Conservation (phyloP, 1,140 invertebrate species). For the Neomicropteryx cornuta region DNA sequence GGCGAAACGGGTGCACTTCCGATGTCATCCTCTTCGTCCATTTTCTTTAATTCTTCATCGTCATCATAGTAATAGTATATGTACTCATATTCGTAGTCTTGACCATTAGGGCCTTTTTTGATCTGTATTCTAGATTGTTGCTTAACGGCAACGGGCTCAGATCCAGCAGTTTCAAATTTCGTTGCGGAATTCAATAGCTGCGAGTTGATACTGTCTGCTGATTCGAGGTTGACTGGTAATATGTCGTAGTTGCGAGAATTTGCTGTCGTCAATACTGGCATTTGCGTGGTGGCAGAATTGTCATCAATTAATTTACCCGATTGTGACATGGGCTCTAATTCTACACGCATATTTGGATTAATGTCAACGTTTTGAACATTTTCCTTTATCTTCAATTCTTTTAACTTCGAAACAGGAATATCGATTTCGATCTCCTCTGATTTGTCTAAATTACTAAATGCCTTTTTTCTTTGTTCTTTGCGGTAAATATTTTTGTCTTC, state of each 20-base stretch:
- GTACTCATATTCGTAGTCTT: constrained; percentile 86
- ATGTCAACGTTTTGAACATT: constrained; percentile 3
- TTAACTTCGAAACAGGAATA: constrained; percentile 12
- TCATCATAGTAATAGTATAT: constrained; percentile 86
- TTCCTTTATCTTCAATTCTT: constrained; percentile 12
- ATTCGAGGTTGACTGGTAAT: constrained; percentile 10
- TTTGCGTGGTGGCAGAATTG: constrained; percentile 13
- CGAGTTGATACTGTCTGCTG: constrained; percentile 31
- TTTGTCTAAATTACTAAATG: constrained; percentile 3
- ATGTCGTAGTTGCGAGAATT: constrained; percentile 7
- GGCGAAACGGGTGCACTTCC: constrained; percentile 19
- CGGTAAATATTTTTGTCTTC: constrained; percentile 11
- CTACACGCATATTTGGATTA: constrained; percentile 14
- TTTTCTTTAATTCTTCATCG: constrained; percentile 50
- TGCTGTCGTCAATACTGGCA: constrained; percentile 13
- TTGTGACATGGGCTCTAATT: constrained; percentile 13
- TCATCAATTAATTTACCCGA: constrained; percentile 11
- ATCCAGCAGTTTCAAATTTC: constrained; percentile 35
- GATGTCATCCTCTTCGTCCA: constrained; percentile 18
- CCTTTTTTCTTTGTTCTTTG: constrained; percentile 13
- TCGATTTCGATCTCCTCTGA: constrained; percentile 12
- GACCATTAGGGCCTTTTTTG: constrained; percentile 80
- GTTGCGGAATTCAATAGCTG: constrained; percentile 33
- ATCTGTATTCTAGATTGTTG: constrained; percentile 62
- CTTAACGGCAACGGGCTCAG: constrained; percentile 39